These are phyloP conservation scores for Nemotelus pantherinus DNA, from an alignment of 2,888 invertebrate genomes.

Conservation along the genomic window DNA sequence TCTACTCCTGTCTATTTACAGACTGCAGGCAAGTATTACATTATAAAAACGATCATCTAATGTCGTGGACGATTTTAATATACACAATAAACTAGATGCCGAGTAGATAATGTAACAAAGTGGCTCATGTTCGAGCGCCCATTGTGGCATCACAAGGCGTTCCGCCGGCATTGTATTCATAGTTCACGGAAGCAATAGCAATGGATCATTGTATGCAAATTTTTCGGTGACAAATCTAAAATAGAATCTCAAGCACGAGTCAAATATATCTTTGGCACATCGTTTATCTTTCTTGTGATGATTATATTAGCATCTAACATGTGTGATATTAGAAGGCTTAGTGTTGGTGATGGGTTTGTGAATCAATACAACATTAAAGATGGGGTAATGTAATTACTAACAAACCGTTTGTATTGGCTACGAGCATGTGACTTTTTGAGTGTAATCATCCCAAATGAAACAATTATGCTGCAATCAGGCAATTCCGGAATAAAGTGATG, in stretches of 20 bases:
- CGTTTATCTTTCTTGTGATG: background rate
- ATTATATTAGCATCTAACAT: background rate
- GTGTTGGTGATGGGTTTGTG: too few species aligned
- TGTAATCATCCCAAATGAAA: too few species aligned
- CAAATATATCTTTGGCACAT: background rate
- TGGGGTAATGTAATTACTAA: too few species aligned
- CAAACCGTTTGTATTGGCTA: too few species aligned
- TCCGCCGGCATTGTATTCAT: background rate
- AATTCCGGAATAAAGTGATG: too few species aligned
- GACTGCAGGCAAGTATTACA: background rate
- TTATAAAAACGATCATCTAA: background rate
- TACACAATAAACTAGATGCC: background rate
- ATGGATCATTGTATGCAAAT: conserved; percentile 24
- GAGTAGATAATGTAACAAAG: background rate
- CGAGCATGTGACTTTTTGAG: too few species aligned
- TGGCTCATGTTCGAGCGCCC: background rate
- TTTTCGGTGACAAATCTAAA: background rate
- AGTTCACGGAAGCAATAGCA: background rate
- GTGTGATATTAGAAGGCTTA: too few species aligned
- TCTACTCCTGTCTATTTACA: background rate
- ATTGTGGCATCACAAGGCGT: background rate
- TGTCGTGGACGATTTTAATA: background rate
- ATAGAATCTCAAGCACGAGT: conserved; percentile 5
- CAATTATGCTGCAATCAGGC: too few species aligned
- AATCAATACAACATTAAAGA: too few species aligned